Conservation (phyloP, 2,113 vertebrate genomes). For the Diglossa brunneiventris region DNA sequence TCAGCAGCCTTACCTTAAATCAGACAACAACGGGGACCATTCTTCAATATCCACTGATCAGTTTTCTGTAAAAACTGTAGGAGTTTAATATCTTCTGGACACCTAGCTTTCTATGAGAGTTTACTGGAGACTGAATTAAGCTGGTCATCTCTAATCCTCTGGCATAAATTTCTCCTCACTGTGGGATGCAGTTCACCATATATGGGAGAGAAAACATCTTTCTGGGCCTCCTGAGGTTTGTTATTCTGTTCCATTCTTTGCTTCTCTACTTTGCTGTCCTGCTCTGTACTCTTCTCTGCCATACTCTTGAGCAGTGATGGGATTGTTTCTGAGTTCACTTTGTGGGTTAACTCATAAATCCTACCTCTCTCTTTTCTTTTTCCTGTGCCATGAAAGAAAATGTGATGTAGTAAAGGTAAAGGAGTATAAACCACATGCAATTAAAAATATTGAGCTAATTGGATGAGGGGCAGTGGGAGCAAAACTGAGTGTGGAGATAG, state of each 20-base stretch:
- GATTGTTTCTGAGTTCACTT: not conserved
- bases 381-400: not conserved
- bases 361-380: not conserved
- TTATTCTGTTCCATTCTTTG: not conserved
- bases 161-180: not conserved
- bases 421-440: not conserved
- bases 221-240: not conserved
- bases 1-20: not conserved
- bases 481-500: not conserved
- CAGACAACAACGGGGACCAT: not conserved
- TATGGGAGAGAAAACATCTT: not conserved
- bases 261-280: not conserved
- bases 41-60: not conserved
- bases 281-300: not conserved
- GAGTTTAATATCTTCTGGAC: not conserved
- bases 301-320: not conserved
- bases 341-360: not conserved
- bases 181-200: not conserved
- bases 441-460: not conserved
- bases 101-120: not conserved
- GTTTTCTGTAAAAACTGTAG: not conserved
- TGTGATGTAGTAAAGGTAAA: not conserved
- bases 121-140: not conserved
- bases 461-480: accelerated
- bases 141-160: not conserved